Evolutionary conservation across 2,113 vertebrate species (phyloP).

Genomic region (Neolamprologus tretocephalus): DNA sequence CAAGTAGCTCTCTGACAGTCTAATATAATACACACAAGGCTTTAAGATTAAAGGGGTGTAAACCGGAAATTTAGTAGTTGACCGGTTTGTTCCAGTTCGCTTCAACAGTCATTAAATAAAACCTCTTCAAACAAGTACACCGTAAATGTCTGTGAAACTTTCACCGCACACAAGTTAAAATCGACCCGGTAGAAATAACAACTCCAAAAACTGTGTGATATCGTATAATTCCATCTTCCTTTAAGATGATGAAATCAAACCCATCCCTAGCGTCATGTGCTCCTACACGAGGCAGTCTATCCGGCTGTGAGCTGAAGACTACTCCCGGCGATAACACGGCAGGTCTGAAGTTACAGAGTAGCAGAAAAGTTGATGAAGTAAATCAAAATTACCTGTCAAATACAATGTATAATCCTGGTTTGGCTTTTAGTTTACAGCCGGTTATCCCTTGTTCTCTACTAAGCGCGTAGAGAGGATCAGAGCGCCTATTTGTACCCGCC

Average conservation of each 20-base stretch:
- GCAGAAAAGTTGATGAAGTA: background rate
- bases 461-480: background rate
- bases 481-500: background rate
- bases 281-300: background rate
- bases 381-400: conserved; percentile 15
- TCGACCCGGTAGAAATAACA: fast-evolving
- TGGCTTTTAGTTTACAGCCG: background rate
- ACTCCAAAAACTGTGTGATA: fast-evolving
- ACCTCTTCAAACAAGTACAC: background rate
- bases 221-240: fast-evolving
- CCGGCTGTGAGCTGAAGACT: background rate
- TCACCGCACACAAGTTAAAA: background rate
- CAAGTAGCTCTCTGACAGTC: background rate
- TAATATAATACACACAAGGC: fast-evolving
- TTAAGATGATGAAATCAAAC: background rate
- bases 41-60: background rate
- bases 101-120: background rate
- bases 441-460: background rate
- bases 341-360: fast-evolving
- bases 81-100: background rate
- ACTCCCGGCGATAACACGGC: background rate
- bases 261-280: background rate
- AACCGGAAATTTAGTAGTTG: background rate
- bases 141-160: background rate
- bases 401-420: fast-evolving